These are phyloP conservation scores for zebrafish (Danio rerio) DNA, from an alignment of 2,113 vertebrate species.

Conservation along the genomic window DNA sequence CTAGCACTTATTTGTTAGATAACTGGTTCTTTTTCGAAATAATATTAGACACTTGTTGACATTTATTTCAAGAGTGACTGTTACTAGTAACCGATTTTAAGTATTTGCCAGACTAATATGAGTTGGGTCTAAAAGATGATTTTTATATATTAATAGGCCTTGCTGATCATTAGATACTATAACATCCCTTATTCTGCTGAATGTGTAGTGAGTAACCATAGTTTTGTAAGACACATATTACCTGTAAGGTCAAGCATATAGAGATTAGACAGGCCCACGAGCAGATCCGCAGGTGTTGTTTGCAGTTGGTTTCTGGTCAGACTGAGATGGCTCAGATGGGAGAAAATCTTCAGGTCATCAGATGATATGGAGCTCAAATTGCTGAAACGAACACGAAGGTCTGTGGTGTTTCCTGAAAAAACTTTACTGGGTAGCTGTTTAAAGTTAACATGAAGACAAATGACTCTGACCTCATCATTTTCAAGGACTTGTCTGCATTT, in stretches of 20 bases:
- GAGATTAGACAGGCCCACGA: conserved; percentile 2
- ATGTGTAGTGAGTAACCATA: no score
- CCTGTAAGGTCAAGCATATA: conserved; percentile 13
- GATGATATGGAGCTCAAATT: not conserved
- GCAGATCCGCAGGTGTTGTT: conserved; percentile 6
- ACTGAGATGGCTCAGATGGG: not conserved
- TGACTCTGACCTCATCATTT: not conserved
- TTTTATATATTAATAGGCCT: no score
- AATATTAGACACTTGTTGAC: no score
- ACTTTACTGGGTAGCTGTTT: not conserved
- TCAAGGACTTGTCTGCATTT: not conserved
- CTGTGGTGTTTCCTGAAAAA: conserved; percentile 4
- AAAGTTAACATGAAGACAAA: not conserved
- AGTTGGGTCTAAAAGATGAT: no score
- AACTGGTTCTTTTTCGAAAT: no score
- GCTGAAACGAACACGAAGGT: not conserved
- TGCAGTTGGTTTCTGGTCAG: conserved; percentile 7
- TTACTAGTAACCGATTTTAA: no score
- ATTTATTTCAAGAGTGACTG: no score
- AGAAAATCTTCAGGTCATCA: conserved; percentile 16
- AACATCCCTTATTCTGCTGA: no score
- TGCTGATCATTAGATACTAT: no score
- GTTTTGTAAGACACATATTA: not conserved
- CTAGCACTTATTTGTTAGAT: no score
- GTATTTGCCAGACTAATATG: no score